Percentiles rank a stretch among this genome's conserved stretches.
Conservation (phyloP, 2,113 vertebrate genomes). For the Rynchops niger region DNA sequence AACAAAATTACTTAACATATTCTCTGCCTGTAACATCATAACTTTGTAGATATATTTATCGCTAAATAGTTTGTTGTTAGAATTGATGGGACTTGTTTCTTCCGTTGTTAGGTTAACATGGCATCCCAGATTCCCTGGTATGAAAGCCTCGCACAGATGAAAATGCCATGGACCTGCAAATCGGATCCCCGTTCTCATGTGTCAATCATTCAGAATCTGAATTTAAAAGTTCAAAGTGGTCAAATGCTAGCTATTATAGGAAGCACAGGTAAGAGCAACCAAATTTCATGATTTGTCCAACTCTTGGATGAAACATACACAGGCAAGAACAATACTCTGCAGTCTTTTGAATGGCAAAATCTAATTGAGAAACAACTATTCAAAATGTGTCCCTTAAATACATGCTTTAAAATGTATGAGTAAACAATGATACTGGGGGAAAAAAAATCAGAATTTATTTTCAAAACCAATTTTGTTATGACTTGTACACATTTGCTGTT, state of each 20-base stretch:
- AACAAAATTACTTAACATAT: neutral
- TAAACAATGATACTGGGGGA: neutral
- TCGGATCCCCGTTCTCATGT: conserved; percentile 63
- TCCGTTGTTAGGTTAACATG: conserved; percentile 79
- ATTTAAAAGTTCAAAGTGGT: conserved; percentile 87
- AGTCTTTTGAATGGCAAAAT: neutral
- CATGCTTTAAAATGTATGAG: neutral
- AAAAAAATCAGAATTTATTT: neutral
- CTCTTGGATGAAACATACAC: neutral
- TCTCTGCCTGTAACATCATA: neutral
- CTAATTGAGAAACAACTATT: neutral
- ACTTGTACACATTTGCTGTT: neutral
- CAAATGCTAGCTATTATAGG: conserved; percentile 96
- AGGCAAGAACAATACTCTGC: neutral
- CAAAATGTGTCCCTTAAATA: neutral
- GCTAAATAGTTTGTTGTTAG: neutral
- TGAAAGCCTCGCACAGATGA: conserved; percentile 86
- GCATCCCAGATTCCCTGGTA: conserved; percentile 93
- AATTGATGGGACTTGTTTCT: neutral
- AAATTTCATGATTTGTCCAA: neutral
- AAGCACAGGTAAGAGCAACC: conserved; percentile 84
- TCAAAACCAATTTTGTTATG: neutral
- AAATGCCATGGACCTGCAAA: conserved; percentile 84
- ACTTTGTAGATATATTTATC: neutral
- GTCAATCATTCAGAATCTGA: conserved; percentile 84